Conservation (phyloP, 2,797 vertebrate species). For the Tympanoctomys barrerae region DNA sequence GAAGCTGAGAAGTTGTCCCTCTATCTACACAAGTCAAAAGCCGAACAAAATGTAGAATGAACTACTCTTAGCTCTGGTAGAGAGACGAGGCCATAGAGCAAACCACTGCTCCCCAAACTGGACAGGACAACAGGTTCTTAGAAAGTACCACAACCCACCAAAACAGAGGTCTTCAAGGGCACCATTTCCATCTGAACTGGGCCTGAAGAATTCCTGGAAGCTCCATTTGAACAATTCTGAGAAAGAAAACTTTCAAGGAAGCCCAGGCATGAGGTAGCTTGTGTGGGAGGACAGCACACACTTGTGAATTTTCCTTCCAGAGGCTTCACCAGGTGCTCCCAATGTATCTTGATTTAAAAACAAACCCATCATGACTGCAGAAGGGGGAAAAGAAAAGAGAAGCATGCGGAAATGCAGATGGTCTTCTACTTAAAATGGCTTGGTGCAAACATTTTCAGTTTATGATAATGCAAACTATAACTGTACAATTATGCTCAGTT, state of each 20-base stretch:
- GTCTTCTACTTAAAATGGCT: not conserved
- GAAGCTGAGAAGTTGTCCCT: not conserved
- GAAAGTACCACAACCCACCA: not conserved
- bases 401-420: not conserved
- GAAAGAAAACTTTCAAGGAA: not conserved
- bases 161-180: not conserved
- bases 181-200: not conserved
- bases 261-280: not conserved
- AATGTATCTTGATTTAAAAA: not conserved
- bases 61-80: not conserved
- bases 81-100: not conserved
- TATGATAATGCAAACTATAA: not conserved
- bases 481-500: not conserved
- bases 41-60: too few relatives aligned
- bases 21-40: not conserved
- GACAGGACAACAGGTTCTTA: not conserved
- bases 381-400: not conserved
- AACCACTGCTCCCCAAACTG: not conserved
- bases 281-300: too few relatives aligned
- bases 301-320: not conserved
- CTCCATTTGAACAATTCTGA: not conserved
- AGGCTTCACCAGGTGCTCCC: not conserved
- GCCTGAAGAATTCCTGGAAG: not conserved
- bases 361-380: not conserved
- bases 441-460: not conserved